These are phyloP conservation scores for Matsumurasca onukii DNA, from an alignment of 1,140 invertebrate genomes.

Conservation along the genomic window DNA sequence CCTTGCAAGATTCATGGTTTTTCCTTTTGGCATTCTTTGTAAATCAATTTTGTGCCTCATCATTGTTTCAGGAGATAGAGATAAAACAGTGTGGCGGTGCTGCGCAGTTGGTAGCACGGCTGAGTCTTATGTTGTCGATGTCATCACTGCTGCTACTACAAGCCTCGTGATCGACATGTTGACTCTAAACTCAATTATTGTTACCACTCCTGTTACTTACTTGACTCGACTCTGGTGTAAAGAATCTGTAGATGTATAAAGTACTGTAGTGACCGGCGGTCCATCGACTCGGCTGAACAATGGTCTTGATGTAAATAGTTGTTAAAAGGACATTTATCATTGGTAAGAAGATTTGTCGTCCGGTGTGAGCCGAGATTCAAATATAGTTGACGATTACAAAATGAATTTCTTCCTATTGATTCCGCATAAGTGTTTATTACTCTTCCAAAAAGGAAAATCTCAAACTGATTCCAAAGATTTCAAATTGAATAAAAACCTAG, in stretches of 20 bases:
- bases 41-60: no score
- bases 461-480: no score
- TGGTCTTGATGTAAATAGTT: no score
- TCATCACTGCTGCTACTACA: neutral
- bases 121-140: constrained; percentile 7
- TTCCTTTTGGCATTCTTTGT: neutral
- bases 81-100: constrained; percentile 67
- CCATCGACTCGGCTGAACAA: no score
- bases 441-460: no score
- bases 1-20: neutral
- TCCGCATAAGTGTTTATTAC: no score
- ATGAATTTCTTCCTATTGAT: no score
- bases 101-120: neutral
- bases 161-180: constrained; percentile 8
- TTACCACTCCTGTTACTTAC: constrained; percentile 25
- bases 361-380: no score
- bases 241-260: constrained; percentile 12
- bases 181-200: constrained; percentile 19
- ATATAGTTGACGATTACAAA: no score
- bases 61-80: constrained; percentile 71
- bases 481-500: no score
- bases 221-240: constrained; percentile 19
- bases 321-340: no score
- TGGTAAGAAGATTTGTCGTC: no score
- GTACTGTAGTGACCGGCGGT: neutral